Evolutionary conservation across 2,888 invertebrate genomes (phyloP).

Genomic region (Agrochola lota): DNA sequence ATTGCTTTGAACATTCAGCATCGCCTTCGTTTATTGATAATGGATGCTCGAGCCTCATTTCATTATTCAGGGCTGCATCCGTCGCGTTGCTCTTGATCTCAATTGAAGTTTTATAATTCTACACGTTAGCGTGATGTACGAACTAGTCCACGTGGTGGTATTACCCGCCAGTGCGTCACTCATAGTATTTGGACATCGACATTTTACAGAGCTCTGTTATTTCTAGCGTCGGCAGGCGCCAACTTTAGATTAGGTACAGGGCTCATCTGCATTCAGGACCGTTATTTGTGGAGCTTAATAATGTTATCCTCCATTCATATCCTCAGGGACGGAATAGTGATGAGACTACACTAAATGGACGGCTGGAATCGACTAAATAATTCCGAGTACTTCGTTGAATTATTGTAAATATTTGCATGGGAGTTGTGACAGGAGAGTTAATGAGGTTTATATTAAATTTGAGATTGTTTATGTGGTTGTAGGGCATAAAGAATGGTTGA

Average conservation of each 20-base stretch:
- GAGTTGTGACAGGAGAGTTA: constrained; percentile 68
- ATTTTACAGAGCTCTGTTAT: constrained; percentile 84
- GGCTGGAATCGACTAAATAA: constrained; percentile 53
- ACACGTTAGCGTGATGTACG: constrained; percentile 2
- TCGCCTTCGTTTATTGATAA: constrained; percentile 31
- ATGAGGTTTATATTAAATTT: constrained; percentile 73
- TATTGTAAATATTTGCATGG: constrained; percentile 54
- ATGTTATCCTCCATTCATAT: constrained; percentile 81
- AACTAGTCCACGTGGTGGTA: constrained; percentile 68
- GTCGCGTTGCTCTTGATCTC: constrained; percentile 19
- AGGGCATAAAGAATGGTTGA: constrained; percentile 76
- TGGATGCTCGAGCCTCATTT: constrained; percentile 17
- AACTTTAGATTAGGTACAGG: constrained; percentile 85
- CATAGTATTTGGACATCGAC: constrained; percentile 83
- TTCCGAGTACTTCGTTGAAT: constrained; percentile 44
- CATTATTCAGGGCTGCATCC: constrained; percentile 6
- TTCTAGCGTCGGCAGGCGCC: constrained; percentile 84
- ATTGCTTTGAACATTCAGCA: constrained; percentile 17
- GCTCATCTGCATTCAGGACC: constrained; percentile 85
- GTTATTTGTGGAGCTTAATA: constrained; percentile 85
- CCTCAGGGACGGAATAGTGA: constrained; percentile 69
- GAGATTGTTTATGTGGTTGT: constrained; percentile 76
- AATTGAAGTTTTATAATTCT: constrained; percentile 31
- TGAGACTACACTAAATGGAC: constrained; percentile 53
- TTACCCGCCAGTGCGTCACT: constrained; percentile 78